Percentiles rank a stretch among this genome's conserved stretches.
phyloP scores from a whole-genome alignment of 1,140 invertebrate genomes.

The Linepithema humile region DNA sequence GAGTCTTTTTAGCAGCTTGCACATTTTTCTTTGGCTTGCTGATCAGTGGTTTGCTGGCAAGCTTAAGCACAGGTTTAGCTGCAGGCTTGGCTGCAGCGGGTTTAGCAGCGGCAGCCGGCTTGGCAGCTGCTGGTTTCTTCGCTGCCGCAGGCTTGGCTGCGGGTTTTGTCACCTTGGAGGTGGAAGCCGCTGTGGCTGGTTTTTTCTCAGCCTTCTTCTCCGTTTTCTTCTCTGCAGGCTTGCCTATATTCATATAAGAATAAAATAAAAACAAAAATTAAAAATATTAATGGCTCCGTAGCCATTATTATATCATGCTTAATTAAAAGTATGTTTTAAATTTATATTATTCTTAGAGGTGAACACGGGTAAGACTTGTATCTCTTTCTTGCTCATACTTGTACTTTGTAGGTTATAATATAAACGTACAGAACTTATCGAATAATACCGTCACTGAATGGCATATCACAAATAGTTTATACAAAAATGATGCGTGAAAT shows the following conservation, averaged over 20 bases:
- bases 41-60: conserved; percentile 80
- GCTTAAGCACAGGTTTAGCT: conserved; percentile 84
- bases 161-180: conserved; percentile 77
- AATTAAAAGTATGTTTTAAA: not conserved
- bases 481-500: not conserved
- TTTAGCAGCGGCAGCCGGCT: conserved; percentile 80
- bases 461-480: not conserved
- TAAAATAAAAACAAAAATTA: not conserved
- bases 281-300: too few relatives aligned
- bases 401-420: conserved; percentile 18
- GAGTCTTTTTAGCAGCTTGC: conserved; percentile 85
- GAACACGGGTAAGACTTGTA: not conserved
- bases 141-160: conserved; percentile 74
- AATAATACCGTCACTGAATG: not conserved
- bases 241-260: conserved; percentile 74
- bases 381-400: not conserved
- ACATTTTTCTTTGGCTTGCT: conserved; percentile 88
- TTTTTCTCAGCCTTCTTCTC: conserved; percentile 85
- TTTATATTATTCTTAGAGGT: not conserved
- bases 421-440: not conserved
- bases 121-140: conserved; percentile 74
- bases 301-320: too few relatives aligned
- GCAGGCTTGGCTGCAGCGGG: conserved; percentile 82
- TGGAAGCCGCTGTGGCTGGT: conserved; percentile 78
- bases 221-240: conserved; percentile 88